Percentiles rank a stretch among this genome's conserved stretches.
Evolutionary conservation across 2,797 vertebrate genomes (phyloP).

Genomic region (Botia almorhae): DNA sequence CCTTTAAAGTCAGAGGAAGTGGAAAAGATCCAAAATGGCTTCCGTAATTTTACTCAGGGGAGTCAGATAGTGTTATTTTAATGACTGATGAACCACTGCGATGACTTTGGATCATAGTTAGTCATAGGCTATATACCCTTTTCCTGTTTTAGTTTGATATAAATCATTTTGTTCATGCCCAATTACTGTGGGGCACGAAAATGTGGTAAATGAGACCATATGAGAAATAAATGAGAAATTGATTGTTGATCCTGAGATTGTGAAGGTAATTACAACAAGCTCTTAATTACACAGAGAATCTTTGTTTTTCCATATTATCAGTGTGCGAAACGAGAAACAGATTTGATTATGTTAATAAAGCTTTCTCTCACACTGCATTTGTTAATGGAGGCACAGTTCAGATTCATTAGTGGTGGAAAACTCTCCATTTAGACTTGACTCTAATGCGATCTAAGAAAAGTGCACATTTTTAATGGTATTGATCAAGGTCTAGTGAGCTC

Average conservation of each 20-base stretch:
- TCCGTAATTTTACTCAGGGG: constrained; percentile 15
- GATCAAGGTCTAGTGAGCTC: constrained; percentile 81
- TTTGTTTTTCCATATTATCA: constrained; percentile 79
- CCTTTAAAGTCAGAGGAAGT: constrained; percentile 44
- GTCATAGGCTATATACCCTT: constrained; percentile 1
- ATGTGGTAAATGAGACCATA: constrained; percentile 31
- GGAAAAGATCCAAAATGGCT: constrained; percentile 28
- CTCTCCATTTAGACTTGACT: constrained; percentile 78
- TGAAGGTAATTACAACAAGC: constrained; percentile 76
- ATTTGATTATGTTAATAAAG: constrained; percentile 84
- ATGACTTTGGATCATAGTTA: constrained; percentile 22
- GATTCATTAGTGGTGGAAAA: constrained; percentile 81
- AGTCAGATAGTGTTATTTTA: constrained; percentile 26
- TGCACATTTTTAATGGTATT: constrained; percentile 84
- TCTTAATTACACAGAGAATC: constrained; percentile 80
- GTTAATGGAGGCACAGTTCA: constrained; percentile 82
- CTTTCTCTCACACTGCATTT: constrained; percentile 74
- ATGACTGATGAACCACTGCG: constrained; percentile 18
- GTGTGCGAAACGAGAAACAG: constrained; percentile 74
- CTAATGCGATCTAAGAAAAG: constrained; percentile 73
- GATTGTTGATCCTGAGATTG: constrained; percentile 73
- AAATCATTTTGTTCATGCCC: constrained; percentile 37
- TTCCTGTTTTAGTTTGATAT: not conserved
- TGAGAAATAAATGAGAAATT: constrained; percentile 56
- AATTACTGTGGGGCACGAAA: constrained; percentile 24